Evolutionary conservation across 2,888 invertebrate species (phyloP).

Genomic region (Orchestes rusci): DNA sequence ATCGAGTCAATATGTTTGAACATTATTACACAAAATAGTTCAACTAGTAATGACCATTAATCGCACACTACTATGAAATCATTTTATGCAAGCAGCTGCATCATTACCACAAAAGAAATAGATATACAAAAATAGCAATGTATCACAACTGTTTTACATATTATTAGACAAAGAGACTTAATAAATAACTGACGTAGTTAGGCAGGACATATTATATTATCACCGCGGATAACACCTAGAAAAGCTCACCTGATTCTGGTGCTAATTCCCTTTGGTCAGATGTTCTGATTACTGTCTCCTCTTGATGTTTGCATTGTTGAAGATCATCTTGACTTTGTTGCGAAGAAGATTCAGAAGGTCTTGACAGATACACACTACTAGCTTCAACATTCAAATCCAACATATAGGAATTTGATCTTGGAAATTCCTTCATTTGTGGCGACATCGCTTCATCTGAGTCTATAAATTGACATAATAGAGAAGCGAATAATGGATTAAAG

Average conservation of each 20-base stretch:
- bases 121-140: slow-evolving; percentile 3
- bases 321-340: slow-evolving; percentile 7
- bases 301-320: slow-evolving; percentile 26
- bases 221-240: too few species aligned
- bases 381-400: slow-evolving; percentile 58
- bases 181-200: too few species aligned
- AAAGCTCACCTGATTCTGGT: slow-evolving; percentile 41
- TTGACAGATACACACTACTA: slow-evolving; percentile 53
- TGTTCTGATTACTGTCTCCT: slow-evolving; percentile 40
- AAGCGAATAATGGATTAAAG: too few species aligned
- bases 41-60: too few species aligned
- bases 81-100: too few species aligned
- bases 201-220: too few species aligned
- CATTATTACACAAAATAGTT: not conserved
- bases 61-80: too few species aligned
- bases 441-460: slow-evolving; percentile 45
- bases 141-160: not conserved
- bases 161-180: too few species aligned
- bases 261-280: slow-evolving; percentile 44
- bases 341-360: slow-evolving; percentile 28
- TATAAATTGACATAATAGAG: too few species aligned
- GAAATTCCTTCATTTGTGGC: slow-evolving; percentile 36
- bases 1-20: slow-evolving; percentile 4
- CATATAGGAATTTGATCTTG: slow-evolving; percentile 50
- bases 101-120: too few species aligned